Percentiles rank a stretch among this genome's conserved stretches.
Evolutionary conservation across 2,888 invertebrate genomes (phyloP).

Genomic region (Rhodophaea formosa): DNA sequence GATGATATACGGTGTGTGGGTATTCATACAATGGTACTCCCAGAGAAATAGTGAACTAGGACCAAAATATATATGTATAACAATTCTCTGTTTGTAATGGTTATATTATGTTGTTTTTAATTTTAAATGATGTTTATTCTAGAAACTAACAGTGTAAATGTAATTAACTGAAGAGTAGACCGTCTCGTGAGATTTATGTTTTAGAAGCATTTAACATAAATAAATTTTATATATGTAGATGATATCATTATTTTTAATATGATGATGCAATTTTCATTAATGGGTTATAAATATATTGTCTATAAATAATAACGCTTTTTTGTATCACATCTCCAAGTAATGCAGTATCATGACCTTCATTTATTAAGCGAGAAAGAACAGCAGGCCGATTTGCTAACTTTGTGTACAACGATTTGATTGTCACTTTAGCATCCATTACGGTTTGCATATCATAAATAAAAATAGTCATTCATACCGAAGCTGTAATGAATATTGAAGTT

Average conservation of each 20-base stretch:
- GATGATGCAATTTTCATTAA: conserved; percentile 73
- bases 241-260: conserved; percentile 77
- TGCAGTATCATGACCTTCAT: no score
- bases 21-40: conserved; percentile 34
- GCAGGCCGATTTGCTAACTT: no score
- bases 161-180: conserved; percentile 59
- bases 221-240: conserved; percentile 68
- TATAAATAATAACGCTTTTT: conserved; percentile 49
- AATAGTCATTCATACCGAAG: no score
- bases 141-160: conserved; percentile 65
- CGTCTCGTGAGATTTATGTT: conserved; percentile 73
- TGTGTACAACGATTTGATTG: no score
- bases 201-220: conserved; percentile 76
- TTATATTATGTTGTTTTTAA: conserved; percentile 70
- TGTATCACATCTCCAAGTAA: no score
- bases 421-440: no score
- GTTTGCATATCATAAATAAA: no score
- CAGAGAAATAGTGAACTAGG: conserved; percentile 57
- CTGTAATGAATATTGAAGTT: no score
- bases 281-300: conserved; percentile 75
- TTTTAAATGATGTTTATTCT: conserved; percentile 69
- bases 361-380: no score
- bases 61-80: conserved; percentile 63
- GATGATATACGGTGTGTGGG: conserved; percentile 27
- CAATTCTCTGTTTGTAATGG: conserved; percentile 59